phyloP scores from a whole-genome alignment of 2,797 vertebrate species.

The Heterohyrax brucei region DNA sequence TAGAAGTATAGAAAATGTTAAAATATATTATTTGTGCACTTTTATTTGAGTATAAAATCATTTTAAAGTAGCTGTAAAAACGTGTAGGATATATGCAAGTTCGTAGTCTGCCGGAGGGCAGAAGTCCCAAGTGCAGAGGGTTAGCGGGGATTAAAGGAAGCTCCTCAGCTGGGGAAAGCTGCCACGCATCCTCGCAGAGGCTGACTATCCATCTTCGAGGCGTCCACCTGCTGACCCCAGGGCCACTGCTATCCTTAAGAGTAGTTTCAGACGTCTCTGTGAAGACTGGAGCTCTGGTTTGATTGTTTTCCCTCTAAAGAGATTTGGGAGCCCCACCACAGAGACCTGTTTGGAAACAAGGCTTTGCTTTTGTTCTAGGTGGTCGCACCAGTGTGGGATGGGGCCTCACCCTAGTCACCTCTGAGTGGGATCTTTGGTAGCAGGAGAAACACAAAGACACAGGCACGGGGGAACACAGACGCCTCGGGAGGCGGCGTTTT shows the following conservation, averaged over 20 bases:
- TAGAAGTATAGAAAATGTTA: no score
- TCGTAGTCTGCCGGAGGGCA: no score
- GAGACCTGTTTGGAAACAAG: background rate
- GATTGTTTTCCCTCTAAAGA: no score
- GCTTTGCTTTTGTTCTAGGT: background rate
- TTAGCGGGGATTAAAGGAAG: background rate
- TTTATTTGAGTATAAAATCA: no score
- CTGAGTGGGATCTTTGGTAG: background rate
- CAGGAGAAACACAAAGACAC: background rate
- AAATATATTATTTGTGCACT: no score
- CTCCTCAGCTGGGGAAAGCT: background rate
- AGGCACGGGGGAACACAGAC: no score
- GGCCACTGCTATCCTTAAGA: background rate
- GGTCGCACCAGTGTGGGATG: background rate
- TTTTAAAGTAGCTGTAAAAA: no score
- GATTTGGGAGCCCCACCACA: no score
- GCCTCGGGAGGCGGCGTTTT: background rate
- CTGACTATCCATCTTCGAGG: accelerated
- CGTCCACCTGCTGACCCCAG: background rate
- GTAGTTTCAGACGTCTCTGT: background rate
- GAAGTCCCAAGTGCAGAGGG: no score
- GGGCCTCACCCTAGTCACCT: background rate
- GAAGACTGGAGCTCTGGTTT: background rate
- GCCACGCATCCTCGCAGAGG: background rate
- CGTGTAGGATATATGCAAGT: no score